Evolutionary conservation across 2,797 vertebrate genomes (phyloP), one percentile per base, ranked within the genome.

Genomic region (Danio choprae): DNA sequence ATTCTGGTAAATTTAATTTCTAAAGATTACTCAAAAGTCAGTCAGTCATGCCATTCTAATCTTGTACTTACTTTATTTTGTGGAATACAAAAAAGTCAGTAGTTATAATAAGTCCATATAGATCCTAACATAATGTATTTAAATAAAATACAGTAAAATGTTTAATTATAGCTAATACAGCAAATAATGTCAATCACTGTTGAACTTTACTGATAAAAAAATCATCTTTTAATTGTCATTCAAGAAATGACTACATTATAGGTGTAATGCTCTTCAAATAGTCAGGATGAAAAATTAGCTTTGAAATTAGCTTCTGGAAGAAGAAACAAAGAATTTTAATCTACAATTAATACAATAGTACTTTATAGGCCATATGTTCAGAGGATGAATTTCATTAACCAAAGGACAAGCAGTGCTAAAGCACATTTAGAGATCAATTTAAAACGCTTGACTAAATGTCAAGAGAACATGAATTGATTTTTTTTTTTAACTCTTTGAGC

Each of bases 381-480:
- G 18, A 63, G 51, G 40, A 29, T 46, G 20, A 7, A 46, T 77
- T 68, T 16, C 16, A 46, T 41, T 15, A 68, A 38, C 41, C 11
- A 67, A 20, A 29, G 41, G 3, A 48, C 11, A 68, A 58, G 40
- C 51, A 38, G 74, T 20, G 50, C 15, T 38, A 65, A 11, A 65
- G 36, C 40, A 67, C 63, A 77, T 53, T 58, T 6, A 67, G 50
- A 77, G 63, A 58, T 48, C 41, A 20, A 36, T 41, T 58, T 22
- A 9, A 46, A 77, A 67, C 20, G 15, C 38, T 64, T 64, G 48
- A 22, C 12, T 51, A 64, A 75, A 75, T 55, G 60, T 76, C 60
- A 76, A 65, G 48, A 29, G 48, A 13, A 65, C 38, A 29, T 29
- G 43, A 68, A 56, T 16, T 38, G 53, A 10, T 68, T 65, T 53